A percentile compares a stretch with the other conserved stretches of the same genome.
These are phyloP conservation scores for Diarsia dahlii DNA, from an alignment of 2,888 invertebrate species.

Conservation along the genomic window DNA sequence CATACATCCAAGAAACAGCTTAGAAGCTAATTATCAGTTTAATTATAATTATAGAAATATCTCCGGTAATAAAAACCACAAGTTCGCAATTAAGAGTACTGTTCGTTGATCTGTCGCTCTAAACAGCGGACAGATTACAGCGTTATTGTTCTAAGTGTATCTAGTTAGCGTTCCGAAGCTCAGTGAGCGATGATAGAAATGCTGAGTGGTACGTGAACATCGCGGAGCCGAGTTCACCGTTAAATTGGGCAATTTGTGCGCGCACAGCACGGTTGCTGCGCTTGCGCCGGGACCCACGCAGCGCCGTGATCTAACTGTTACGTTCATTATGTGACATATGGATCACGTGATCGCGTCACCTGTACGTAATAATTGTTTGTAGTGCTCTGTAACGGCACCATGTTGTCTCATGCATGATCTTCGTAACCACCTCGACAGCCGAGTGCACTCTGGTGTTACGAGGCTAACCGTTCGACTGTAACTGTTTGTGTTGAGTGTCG, in stretches of 20 bases:
- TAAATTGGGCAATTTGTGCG: conserved; percentile 88
- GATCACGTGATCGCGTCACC: conserved; percentile 78
- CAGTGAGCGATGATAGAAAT: conserved; percentile 64
- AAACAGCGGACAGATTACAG: conserved; percentile 53
- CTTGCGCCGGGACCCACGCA: conserved; percentile 71
- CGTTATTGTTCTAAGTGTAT: conserved; percentile 61
- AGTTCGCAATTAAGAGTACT: conserved; percentile 55
- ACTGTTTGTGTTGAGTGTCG: conserved; percentile 44
- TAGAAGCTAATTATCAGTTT: conserved; percentile 35
- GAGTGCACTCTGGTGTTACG: conserved; percentile 56
- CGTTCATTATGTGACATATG: conserved; percentile 85
- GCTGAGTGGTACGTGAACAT: conserved; percentile 61
- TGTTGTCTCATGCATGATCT: conserved; percentile 66
- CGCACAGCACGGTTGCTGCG: conserved; percentile 83
- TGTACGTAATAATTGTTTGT: conserved; percentile 74
- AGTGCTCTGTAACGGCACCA: conserved; percentile 63
- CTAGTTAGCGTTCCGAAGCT: conserved; percentile 62
- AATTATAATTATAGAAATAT: conserved; percentile 51
- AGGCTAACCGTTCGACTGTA: conserved; percentile 47
- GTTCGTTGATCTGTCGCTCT: conserved; percentile 52
- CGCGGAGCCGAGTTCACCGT: conserved; percentile 79
- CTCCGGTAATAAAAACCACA: conserved; percentile 30
- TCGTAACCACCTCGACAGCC: conserved; percentile 40
- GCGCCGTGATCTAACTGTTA: conserved; percentile 84
- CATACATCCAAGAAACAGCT: conserved; percentile 23